These are phyloP conservation scores for Dastarcus helophoroides DNA, from an alignment of 2,888 invertebrate genomes.

Conservation along the genomic window DNA sequence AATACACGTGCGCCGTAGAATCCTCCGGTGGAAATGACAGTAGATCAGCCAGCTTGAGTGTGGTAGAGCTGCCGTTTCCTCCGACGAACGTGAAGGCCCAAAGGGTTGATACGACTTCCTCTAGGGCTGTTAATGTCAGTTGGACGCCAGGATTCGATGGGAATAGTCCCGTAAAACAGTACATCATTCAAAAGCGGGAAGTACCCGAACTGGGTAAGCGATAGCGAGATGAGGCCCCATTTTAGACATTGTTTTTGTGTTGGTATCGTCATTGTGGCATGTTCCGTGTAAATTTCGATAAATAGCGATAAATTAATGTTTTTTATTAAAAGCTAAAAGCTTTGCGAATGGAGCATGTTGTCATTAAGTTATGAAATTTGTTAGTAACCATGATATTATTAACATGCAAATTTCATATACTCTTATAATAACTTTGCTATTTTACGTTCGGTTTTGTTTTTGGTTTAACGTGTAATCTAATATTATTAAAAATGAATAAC, in stretches of 20 bases:
- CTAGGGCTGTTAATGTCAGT: slow-evolving; percentile 75
- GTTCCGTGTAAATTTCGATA: background rate
- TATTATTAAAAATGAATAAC: no score
- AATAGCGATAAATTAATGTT: no score
- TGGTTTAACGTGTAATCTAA: no score
- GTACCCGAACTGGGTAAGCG: slow-evolving; percentile 73
- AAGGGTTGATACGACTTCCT: slow-evolving; percentile 51
- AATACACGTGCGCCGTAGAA: slow-evolving; percentile 82
- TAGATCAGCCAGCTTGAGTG: slow-evolving; percentile 67
- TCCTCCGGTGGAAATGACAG: slow-evolving; percentile 91
- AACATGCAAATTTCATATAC: no score
- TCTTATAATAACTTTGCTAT: no score
- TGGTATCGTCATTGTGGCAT: slow-evolving; percentile 9
- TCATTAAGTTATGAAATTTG: no score
- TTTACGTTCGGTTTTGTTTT: no score
- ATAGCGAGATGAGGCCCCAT: background rate
- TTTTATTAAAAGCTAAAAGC: no score
- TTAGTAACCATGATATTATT: no score
- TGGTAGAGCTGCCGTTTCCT: slow-evolving; percentile 91
- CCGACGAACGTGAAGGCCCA: slow-evolving; percentile 77
- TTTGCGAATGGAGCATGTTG: no score
- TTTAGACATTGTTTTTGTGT: slow-evolving; percentile 30
- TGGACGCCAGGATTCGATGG: slow-evolving; percentile 98
- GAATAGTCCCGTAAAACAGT: slow-evolving; percentile 87
- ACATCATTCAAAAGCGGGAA: slow-evolving; percentile 82